A percentile compares a stretch with the other conserved stretches of the same genome.
Evolutionary conservation across 2,888 invertebrate genomes (phyloP).

Genomic region (Calliopum simillimum): DNA sequence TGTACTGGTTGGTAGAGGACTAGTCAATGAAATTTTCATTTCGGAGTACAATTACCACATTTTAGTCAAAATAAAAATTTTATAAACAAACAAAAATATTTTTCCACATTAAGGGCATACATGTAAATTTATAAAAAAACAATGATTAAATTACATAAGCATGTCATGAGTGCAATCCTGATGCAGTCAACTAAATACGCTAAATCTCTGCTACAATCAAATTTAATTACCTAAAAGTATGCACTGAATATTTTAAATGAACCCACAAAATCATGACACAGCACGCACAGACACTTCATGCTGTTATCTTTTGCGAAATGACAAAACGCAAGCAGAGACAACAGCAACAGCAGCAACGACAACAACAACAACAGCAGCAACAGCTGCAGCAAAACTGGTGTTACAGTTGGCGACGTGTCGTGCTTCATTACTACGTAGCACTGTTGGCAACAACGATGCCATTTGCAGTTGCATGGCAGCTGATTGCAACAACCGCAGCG

Average conservation of each 20-base stretch:
- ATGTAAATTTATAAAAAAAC: neutral
- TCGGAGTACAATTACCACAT: too few relatives aligned
- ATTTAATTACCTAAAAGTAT: conserved; percentile 34
- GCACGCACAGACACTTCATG: conserved; percentile 20
- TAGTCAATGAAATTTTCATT: too few relatives aligned
- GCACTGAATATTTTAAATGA: conserved; percentile 35
- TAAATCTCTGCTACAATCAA: conserved; percentile 3
- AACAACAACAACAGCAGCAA: neutral
- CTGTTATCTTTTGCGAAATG: neutral
- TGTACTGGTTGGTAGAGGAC: too few relatives aligned
- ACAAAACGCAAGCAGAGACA: conserved; percentile 28
- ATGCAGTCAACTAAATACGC: neutral
- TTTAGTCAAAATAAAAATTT: too few relatives aligned
- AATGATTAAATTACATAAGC: neutral
- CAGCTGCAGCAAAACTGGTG: neutral
- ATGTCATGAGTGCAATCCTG: neutral
- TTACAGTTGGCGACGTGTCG: neutral
- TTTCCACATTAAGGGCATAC: too few relatives aligned
- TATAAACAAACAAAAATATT: too few relatives aligned
- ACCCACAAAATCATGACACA: conserved; percentile 42
- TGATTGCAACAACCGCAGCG: conserved; percentile 45
- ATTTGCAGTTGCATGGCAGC: conserved; percentile 38
- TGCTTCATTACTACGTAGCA: conserved; percentile 7
- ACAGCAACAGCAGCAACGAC: conserved; percentile 15
- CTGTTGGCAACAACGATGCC: conserved; percentile 22